Conservation (phyloP, 2,888 invertebrate genomes). For the Spodoptera exigua region DNA sequence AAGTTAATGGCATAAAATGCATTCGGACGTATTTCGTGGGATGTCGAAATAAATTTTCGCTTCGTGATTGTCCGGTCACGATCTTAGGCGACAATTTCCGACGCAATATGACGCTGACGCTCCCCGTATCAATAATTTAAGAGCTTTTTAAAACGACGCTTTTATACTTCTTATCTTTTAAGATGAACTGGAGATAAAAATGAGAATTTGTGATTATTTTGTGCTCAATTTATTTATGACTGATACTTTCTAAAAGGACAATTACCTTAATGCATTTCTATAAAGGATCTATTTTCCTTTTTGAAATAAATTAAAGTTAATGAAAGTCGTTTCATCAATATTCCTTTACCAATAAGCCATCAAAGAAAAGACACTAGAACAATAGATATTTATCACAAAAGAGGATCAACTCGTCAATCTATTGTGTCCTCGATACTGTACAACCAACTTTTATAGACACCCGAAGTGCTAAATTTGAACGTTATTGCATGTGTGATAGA, state of each 20-base stretch:
- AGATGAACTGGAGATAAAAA: slow-evolving; percentile 23
- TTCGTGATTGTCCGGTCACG: slow-evolving; percentile 76
- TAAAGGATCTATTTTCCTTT: no score
- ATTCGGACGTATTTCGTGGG: slow-evolving; percentile 70
- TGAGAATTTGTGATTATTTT: slow-evolving; percentile 26
- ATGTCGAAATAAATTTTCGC: slow-evolving; percentile 72
- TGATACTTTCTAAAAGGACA: not conserved
- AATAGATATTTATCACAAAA: slow-evolving; percentile 70
- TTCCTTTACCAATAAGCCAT: slow-evolving; percentile 51
- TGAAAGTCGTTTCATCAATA: slow-evolving; percentile 37
- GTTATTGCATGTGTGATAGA: slow-evolving; percentile 23
- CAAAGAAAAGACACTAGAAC: slow-evolving; percentile 62
- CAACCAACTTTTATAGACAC: slow-evolving; percentile 53
- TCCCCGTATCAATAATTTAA: slow-evolving; percentile 60
- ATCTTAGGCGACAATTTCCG: slow-evolving; percentile 65
- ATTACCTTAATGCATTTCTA: no score
- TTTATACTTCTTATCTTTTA: slow-evolving; percentile 52
- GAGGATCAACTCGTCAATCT: slow-evolving; percentile 73
- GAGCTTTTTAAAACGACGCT: slow-evolving; percentile 54
- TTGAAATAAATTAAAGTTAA: slow-evolving; percentile 38
- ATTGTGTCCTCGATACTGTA: slow-evolving; percentile 70
- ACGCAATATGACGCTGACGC: slow-evolving; percentile 26
- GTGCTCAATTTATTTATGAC: not conserved
- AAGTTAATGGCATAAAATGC: slow-evolving; percentile 51
- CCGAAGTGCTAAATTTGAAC: slow-evolving; percentile 49